Conservation (phyloP, 2,113 vertebrate species). For the Puffinus mauretanicus region DNA sequence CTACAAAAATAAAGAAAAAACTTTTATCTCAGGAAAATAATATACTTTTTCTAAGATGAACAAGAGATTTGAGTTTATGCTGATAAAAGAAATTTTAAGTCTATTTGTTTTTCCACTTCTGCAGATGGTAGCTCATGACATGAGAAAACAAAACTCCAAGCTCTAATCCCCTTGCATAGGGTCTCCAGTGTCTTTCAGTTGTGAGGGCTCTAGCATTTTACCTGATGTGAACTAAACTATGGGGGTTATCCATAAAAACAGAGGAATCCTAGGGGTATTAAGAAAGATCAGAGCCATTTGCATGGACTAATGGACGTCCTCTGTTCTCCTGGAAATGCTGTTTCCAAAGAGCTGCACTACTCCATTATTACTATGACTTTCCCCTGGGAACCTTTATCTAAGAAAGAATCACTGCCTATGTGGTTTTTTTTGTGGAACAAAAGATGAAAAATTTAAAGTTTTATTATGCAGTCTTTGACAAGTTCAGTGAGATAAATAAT, state of each 20-base stretch:
- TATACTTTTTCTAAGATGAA: not conserved
- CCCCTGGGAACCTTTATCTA: not conserved
- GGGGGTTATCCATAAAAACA: not conserved
- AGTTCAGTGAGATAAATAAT: not conserved
- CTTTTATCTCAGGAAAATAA: not conserved
- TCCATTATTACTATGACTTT: not conserved
- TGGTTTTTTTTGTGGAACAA: not conserved
- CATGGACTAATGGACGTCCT: not conserved
- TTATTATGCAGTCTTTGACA: not conserved
- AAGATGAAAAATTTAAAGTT: not conserved
- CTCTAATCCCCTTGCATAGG: not conserved
- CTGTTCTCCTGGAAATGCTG: not conserved
- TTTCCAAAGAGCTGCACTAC: not conserved
- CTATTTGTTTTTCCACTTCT: not conserved
- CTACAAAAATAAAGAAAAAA: not conserved
- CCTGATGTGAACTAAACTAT: not conserved
- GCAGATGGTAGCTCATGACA: not conserved
- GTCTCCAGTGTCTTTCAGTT: not conserved
- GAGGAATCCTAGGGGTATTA: not conserved
- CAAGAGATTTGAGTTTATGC: not conserved
- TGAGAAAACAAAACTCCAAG: not conserved
- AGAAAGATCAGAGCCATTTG: not conserved
- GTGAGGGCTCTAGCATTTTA: not conserved
- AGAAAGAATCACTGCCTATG: not conserved
- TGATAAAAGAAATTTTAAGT: not conserved